Conservation (phyloP, 2,888 invertebrate species). For the Drosophila sordidula region DNA sequence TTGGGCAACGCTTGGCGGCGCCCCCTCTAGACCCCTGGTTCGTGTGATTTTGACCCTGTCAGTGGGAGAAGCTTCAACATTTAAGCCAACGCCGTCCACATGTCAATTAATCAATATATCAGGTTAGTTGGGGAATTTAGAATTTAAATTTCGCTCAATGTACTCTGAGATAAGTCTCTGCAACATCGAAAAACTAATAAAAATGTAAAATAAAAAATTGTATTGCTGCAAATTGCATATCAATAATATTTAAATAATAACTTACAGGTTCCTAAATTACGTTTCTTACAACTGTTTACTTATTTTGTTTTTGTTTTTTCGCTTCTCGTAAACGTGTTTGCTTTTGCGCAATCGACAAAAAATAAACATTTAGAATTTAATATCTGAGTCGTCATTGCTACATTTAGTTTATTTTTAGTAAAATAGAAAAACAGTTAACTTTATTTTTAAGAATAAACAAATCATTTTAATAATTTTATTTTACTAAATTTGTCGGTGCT, state of each 20-base stretch:
- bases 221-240: no score
- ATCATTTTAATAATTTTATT: background rate
- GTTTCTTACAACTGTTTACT: no score
- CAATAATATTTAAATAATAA: no score
- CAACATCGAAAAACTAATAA: no score
- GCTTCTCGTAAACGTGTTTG: background rate
- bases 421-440: no score
- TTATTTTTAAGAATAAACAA: background rate
- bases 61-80: slow-evolving; percentile 35
- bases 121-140: background rate
- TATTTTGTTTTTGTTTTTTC: background rate
- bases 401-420: no score
- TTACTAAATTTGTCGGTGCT: background rate
- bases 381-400: background rate
- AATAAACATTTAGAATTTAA: background rate
- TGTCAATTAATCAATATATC: slow-evolving; percentile 56
- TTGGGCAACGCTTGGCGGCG: slow-evolving; percentile 48
- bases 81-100: slow-evolving; percentile 19
- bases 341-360: no score
- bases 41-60: slow-evolving; percentile 69
- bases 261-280: no score
- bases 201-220: no score
- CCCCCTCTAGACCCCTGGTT: slow-evolving; percentile 13
- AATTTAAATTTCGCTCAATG: no score
- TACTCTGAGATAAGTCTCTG: no score